Percentiles rank a stretch among this genome's conserved stretches.
Evolutionary conservation across 2,888 invertebrate genomes (phyloP).

Genomic region (Cylloceria caligata): DNA sequence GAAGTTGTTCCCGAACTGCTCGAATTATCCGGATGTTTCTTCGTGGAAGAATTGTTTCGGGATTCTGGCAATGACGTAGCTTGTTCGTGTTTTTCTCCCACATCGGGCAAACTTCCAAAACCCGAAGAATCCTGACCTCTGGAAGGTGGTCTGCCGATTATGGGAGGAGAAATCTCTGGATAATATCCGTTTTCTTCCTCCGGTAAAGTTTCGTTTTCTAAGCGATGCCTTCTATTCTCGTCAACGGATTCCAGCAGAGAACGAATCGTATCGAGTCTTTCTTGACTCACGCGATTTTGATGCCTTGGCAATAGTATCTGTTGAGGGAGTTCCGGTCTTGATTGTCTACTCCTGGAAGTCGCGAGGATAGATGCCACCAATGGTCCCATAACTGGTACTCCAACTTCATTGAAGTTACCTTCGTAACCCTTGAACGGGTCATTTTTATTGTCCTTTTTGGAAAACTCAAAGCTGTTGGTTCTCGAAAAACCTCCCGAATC

Average conservation of each 20-base stretch:
- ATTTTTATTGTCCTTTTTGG: constrained; percentile 60
- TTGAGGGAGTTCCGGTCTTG: constrained; percentile 34
- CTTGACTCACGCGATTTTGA: constrained; percentile 69
- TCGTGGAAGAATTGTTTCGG: constrained; percentile 53
- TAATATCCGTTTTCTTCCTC: constrained; percentile 49
- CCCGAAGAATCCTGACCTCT: constrained; percentile 78
- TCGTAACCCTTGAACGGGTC: constrained; percentile 49
- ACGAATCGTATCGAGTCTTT: constrained; percentile 67
- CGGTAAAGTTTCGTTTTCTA: constrained; percentile 67
- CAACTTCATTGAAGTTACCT: constrained; percentile 83
- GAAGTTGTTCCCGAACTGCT: constrained; percentile 70
- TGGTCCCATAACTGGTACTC: constrained; percentile 77
- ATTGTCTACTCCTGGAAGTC: constrained; percentile 9
- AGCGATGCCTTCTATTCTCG: constrained; percentile 56
- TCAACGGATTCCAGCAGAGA: constrained; percentile 67
- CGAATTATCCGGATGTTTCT: constrained; percentile 69
- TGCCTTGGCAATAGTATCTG: constrained; percentile 50
- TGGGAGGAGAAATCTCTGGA: constrained; percentile 65
- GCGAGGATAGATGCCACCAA: constrained; percentile 62
- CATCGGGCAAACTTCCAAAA: constrained; percentile 76
- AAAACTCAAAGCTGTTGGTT: constrained; percentile 75
- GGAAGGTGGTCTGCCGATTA: constrained; percentile 73
- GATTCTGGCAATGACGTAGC: constrained; percentile 57
- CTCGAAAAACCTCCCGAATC: constrained; percentile 71
- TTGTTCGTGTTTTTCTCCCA: constrained; percentile 68